These are phyloP conservation scores for Neotragus pygmaeus DNA, from an alignment of 2,113 vertebrate genomes.

Conservation along the genomic window DNA sequence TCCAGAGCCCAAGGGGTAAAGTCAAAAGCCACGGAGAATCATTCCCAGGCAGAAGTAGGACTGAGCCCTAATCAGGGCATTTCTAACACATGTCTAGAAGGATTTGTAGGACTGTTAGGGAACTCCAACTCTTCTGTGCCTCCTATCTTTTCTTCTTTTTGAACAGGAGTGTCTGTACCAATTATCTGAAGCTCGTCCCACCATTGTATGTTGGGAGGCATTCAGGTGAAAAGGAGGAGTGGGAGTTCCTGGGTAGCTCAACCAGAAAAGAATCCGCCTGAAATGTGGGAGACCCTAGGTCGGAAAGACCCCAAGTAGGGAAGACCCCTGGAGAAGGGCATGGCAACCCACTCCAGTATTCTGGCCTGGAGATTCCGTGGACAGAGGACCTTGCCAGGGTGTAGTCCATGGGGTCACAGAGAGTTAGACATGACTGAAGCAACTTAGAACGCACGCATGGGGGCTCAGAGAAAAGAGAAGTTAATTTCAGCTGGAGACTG, in stretches of 20 bases:
- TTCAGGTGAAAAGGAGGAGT: neutral
- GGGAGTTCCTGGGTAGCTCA: neutral
- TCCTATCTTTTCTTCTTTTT: neutral
- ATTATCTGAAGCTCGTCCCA: neutral
- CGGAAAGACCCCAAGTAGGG: neutral
- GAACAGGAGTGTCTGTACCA: neutral
- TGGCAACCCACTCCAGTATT: neutral
- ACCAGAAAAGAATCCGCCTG: neutral
- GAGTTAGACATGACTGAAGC: neutral
- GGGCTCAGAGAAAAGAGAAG: conserved; percentile 4
- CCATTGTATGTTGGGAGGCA: neutral
- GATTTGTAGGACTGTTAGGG: neutral
- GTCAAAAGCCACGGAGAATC: neutral
- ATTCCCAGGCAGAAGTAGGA: neutral
- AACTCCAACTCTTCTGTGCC: neutral
- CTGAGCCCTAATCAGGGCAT: neutral
- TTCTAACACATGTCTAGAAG: neutral
- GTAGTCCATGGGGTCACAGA: neutral
- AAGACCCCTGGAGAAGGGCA: neutral
- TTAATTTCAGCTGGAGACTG: neutral
- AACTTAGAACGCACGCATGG: neutral
- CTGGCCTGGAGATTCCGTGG: neutral
- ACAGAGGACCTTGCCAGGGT: neutral
- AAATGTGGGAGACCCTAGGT: neutral
- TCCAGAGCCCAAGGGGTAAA: neutral